Evolutionary conservation across 2,113 vertebrate genomes (phyloP), one percentile per base, ranked within the genome.

Genomic region (Cyprinus carpio): DNA sequence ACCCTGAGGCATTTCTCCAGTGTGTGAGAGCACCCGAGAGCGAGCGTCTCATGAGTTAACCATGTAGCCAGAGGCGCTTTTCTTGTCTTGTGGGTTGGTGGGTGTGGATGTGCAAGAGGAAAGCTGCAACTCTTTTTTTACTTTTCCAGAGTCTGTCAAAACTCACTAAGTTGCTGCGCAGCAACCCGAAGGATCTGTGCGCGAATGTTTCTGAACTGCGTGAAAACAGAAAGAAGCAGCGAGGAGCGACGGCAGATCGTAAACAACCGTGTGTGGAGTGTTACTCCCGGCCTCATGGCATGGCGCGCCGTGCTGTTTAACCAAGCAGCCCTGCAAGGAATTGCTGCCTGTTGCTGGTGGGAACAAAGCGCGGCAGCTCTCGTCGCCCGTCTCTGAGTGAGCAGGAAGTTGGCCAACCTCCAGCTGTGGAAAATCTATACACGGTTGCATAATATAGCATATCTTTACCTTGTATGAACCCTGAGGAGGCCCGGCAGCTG

Each of bases 401-500:
- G 93, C 93, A 95, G 94, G 94, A 94, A 93, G 93, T 87, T 95
- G 95, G 93, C 93, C 16, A 34, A 0, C 9, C 31, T 92, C 94
- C 95, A 94, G 87, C 62, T 85, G 88, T 94, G 94, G 93, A 95
- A 94, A 95, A 94, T 94, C 93, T 94, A 94, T 94, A 94, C 90
- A 83, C 85, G 84, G 93, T 95, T 95, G 93, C 94, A 94, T 95
- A 95, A 95, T 93, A 93, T 93, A 92, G 90, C 92, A 93, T 94
- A 94, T 95, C 94, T 94, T 95, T 94, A 95, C 95, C 94, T 94
- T 92, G 76, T 84, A 81, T 94, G 95, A 95, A 95, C 95, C 92
- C 92, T 85, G 90, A 90, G 90, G 91, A 92, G 92, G 90, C 90
- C 90, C 89, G 87, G 93, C 94, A 94, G 93, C 94, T 94, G 94